phyloP scores from a whole-genome alignment of 2,888 invertebrate genomes.

The Cynaeus angustus region DNA sequence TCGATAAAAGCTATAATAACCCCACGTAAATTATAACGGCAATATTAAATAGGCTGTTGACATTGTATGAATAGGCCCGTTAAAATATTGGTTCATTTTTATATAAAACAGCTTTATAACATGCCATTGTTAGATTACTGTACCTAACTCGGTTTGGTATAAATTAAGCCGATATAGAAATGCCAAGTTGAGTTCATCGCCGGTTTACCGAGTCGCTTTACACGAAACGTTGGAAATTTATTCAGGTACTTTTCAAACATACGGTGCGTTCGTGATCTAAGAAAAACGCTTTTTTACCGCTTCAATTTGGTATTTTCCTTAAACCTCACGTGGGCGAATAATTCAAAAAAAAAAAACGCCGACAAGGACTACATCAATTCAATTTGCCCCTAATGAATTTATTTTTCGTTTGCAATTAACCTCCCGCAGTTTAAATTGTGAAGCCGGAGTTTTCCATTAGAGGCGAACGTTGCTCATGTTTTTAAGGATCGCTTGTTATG shows the following conservation, averaged over 20 bases:
- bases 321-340: constrained; percentile 5
- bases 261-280: no score
- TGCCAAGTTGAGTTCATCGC: background rate
- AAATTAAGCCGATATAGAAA: background rate
- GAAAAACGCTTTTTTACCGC: no score
- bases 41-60: constrained; percentile 52
- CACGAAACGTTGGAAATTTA: no score
- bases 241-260: no score
- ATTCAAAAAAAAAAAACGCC: background rate
- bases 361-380: constrained; percentile 23
- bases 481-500: background rate
- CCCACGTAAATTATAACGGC: constrained; percentile 51
- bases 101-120: constrained; percentile 48
- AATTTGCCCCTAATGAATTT: constrained; percentile 44
- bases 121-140: constrained; percentile 45
- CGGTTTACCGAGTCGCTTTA: background rate
- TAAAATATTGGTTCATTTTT: constrained; percentile 50
- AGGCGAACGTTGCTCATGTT: constrained; percentile 23
- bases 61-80: constrained; percentile 48
- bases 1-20: constrained; percentile 52
- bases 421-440: constrained; percentile 40
- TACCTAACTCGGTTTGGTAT: constrained; percentile 5
- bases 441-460: constrained; percentile 29
- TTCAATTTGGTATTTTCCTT: background rate
- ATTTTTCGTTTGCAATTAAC: constrained; percentile 46